These are phyloP conservation scores for Rhabdomys pumilio DNA, from an alignment of 2,797 vertebrate species.

Conservation along the genomic window DNA sequence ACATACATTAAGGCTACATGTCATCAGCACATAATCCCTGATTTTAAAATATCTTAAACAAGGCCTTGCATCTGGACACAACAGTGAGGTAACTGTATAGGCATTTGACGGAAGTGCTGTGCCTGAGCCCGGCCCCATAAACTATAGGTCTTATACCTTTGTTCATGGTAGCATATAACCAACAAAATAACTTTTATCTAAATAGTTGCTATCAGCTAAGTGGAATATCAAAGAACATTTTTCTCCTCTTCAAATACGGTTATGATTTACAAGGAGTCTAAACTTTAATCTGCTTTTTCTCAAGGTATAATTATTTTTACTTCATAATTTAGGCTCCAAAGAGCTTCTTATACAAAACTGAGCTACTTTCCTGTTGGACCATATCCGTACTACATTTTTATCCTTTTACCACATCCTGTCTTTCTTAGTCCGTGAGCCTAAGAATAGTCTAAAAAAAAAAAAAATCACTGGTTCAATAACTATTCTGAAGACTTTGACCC, in stretches of 20 bases:
- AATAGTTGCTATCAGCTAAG: background rate
- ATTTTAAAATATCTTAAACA: background rate
- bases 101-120: background rate
- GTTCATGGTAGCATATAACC: background rate
- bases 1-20: background rate
- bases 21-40: background rate
- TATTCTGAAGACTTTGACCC: background rate
- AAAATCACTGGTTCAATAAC: background rate
- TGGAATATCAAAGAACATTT: background rate
- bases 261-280: background rate
- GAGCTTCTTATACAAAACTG: background rate
- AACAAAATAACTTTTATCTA: background rate
- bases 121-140: no score
- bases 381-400: background rate
- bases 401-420: background rate
- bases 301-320: background rate
- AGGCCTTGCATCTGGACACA: background rate
- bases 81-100: background rate
- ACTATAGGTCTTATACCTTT: background rate
- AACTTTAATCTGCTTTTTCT: background rate
- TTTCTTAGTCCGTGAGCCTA: background rate
- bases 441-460: background rate
- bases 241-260: background rate
- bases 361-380: background rate
- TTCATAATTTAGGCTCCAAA: background rate